phyloP scores from a whole-genome alignment of 1,140 invertebrate species.

The Drosophila nikananu region DNA sequence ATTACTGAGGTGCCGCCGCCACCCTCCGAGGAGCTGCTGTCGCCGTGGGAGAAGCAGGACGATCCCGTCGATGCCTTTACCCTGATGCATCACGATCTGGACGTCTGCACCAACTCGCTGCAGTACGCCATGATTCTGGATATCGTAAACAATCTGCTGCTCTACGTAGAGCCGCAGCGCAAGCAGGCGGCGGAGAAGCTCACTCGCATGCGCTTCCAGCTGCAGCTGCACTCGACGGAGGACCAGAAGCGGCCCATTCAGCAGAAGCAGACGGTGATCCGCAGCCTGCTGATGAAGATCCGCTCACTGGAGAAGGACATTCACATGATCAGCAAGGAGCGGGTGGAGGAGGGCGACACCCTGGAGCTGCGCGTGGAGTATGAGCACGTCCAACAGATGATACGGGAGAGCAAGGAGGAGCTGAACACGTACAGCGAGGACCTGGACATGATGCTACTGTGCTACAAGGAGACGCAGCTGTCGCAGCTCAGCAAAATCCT shows the following conservation, averaged over 20 bases:
- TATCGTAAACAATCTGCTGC: slow-evolving; percentile 97
- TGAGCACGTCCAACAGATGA: slow-evolving; percentile 89
- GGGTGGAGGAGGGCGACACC: slow-evolving; percentile 90
- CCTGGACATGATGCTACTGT: slow-evolving; percentile 95
- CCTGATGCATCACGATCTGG: slow-evolving; percentile 98
- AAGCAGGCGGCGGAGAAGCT: slow-evolving; percentile 96
- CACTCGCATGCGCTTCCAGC: slow-evolving; percentile 96
- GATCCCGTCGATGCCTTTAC: slow-evolving; percentile 98
- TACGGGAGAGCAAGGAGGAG: slow-evolving; percentile 96
- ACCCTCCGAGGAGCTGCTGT: slow-evolving; percentile 89
- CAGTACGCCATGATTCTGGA: slow-evolving; percentile 98
- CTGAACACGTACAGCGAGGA: slow-evolving; percentile 95
- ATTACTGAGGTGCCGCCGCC: slow-evolving; percentile 89
- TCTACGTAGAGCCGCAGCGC: slow-evolving; percentile 98
- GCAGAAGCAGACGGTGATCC: slow-evolving; percentile 94
- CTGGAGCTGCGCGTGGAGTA: slow-evolving; percentile 90
- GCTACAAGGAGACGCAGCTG: slow-evolving; percentile 94
- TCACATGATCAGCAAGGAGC: slow-evolving; percentile 93
- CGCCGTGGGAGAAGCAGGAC: slow-evolving; percentile 91
- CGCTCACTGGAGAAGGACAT: slow-evolving; percentile 95
- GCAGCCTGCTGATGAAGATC: slow-evolving; percentile 92
- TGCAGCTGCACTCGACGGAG: slow-evolving; percentile 95
- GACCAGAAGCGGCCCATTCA: slow-evolving; percentile 97
- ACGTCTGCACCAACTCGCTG: slow-evolving; percentile 98
- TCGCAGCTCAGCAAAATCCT: slow-evolving; percentile 87